Base-by-base conservation (phyloP, 1,140 invertebrate species). In the Plodia interpunctella region DNA sequence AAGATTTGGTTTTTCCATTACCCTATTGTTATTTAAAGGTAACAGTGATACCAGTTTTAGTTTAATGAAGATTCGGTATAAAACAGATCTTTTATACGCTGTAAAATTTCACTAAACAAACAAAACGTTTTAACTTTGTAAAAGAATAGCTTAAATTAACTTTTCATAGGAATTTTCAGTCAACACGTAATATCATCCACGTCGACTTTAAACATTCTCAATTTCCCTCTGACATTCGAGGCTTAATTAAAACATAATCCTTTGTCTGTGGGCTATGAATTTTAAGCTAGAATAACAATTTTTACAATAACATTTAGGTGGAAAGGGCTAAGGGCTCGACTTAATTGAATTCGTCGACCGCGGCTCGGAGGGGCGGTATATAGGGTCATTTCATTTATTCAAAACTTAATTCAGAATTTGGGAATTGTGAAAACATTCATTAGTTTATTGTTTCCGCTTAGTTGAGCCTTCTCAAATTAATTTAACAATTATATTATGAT, bases 181-280 rank as follows among this genome's bases (percentile, higher is more conserved):
- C 30, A 32, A 32, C 30, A 32, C 8, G 4, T 32, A 32, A 32
- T 32, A 32, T 6, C 30, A 32, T 9, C 30, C 30, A 2, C 38
- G 15, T 44, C 15, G 38, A 44, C 38, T 44, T 44, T 17, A 2
- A 15, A 15, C 15, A 5, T 44, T 15, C 30, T 10, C 6, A 5
- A 5, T 44, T 6, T n/a, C 38, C n/a, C n/a, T 17, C 10, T 10
- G 8, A 44, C 15, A 44, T 15, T 44, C 15, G 38, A 44, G 38
- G 38, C 10, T 44, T 44, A 44, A 44, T 44, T 17, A 44, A 44
- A 44, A n/a, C 38, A 44, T 44, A 15, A 44, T 44, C 38, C 38
- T 15, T 15, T 44, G 38, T 44, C 38, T 44, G 13, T 44, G n/a
- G 5, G 13, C 38, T 17, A 44, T 44, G 38, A 44, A 44, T 44